These are phyloP conservation scores for Himalopsyche anomala DNA, from an alignment of 2,888 invertebrate genomes.

Conservation along the genomic window DNA sequence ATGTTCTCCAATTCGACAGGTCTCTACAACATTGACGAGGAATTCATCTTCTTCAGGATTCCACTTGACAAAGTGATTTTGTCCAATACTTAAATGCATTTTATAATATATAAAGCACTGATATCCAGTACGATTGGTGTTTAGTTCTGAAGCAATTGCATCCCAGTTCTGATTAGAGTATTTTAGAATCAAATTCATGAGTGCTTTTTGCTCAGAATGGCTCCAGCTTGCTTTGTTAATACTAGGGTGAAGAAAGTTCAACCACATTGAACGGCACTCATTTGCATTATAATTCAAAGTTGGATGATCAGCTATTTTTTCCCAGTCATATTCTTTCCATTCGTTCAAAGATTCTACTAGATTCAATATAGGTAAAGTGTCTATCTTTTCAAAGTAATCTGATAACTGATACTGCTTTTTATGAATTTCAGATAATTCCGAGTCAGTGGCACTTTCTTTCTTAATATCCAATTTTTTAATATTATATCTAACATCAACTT, in stretches of 20 bases:
- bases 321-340: slow-evolving; percentile 78
- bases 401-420: not conserved
- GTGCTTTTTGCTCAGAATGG: slow-evolving; percentile 74
- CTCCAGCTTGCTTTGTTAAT: slow-evolving; percentile 80
- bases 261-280: slow-evolving; percentile 85
- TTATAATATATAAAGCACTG: slow-evolving; percentile 83
- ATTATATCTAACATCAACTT: slow-evolving; percentile 69
- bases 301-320: slow-evolving; percentile 73
- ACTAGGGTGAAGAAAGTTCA: slow-evolving; percentile 81
- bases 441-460: slow-evolving; percentile 67
- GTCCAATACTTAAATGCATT: slow-evolving; percentile 63
- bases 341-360: slow-evolving; percentile 70
- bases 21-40: slow-evolving; percentile 80
- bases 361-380: slow-evolving; percentile 68
- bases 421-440: not conserved
- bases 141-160: slow-evolving; percentile 77
- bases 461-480: slow-evolving; percentile 67
- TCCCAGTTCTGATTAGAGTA: slow-evolving; percentile 82
- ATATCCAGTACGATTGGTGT: slow-evolving; percentile 80
- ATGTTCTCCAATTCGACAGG: slow-evolving; percentile 79
- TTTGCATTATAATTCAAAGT: slow-evolving; percentile 78
- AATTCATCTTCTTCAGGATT: slow-evolving; percentile 81
- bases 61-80: slow-evolving; percentile 75
- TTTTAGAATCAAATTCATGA: slow-evolving; percentile 72
- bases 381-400: slow-evolving; percentile 41